Conservation (phyloP, 2,888 invertebrate genomes). For the Thera britannica region DNA sequence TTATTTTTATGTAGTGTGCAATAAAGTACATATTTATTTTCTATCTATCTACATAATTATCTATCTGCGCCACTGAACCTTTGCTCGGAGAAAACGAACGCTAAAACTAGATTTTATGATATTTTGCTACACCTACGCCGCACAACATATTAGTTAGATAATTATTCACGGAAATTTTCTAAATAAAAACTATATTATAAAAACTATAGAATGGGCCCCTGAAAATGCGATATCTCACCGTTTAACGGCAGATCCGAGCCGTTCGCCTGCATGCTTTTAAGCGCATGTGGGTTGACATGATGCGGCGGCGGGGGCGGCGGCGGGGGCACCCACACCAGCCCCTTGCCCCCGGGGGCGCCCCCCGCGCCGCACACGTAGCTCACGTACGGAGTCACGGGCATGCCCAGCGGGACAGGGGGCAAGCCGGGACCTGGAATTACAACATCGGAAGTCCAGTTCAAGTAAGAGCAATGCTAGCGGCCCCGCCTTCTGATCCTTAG, state of each 20-base stretch:
- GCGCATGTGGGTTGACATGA: constrained; percentile 63
- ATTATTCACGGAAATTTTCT: no score
- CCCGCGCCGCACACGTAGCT: constrained; percentile 36
- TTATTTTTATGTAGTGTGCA: not conserved
- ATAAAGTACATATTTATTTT: not conserved
- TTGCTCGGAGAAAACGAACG: no score
- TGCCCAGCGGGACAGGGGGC: constrained; percentile 12
- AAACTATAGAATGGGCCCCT: no score
- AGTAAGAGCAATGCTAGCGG: no score
- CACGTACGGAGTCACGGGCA: constrained; percentile 22
- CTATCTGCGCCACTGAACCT: no score
- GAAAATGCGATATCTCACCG: constrained; percentile 59
- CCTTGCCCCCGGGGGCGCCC: constrained; percentile 50
- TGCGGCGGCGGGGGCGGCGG: constrained; percentile 54
- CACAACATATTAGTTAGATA: no score
- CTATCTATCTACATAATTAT: no score
- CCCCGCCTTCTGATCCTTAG: no score
- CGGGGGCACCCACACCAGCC: constrained; percentile 61
- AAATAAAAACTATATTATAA: no score
- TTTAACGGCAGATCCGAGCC: constrained; percentile 85
- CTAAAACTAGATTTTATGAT: no score
- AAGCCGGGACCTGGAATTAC: constrained; percentile 15
- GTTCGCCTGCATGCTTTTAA: constrained; percentile 77
- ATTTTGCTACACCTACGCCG: no score
- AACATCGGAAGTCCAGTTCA: no score